Base-by-base conservation (phyloP, 2,113 vertebrate genomes). In the Nerophis lumbriciformis region DNA sequence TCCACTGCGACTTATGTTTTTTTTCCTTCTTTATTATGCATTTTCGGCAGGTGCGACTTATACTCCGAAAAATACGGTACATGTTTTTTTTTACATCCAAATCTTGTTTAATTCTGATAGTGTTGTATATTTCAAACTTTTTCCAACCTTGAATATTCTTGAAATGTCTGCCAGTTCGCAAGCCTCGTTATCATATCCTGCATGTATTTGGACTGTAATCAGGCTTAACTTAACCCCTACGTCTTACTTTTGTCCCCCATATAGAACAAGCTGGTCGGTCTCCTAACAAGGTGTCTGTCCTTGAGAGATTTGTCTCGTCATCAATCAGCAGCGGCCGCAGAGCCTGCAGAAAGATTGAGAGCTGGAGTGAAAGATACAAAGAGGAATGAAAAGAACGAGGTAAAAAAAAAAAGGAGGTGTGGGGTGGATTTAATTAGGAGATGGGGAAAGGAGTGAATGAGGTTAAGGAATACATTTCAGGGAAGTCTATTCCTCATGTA, bases 221-320 rank as follows among this genome's bases (percentile, higher is more conserved):
- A 55, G 28, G 51, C 36, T 54, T 11, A 48, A 6, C 54, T 54
- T 62, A 6, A 28, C 50, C 51, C 53, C 59, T 47, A 50, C 51
- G n/a, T 49, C 62, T 65, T 47, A 8, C 36, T 57, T 75, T 45
- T 45, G 48, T 45, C 68, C 71, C 68, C 54, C 65, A n/a, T 61
- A 76, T 66, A 63, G 70, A 70, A 71, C 63, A 59, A 48, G 51
- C 69, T 68, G 71, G 71, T 65, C 69, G 53, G 76, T 77, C 81
- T 85, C 28, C 76, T 85, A 80, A 80, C 82, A 83, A 75, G 82
- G 63, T 63, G 53, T n/a, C 80, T 76, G 85, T 87, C 85, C 85
- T 85, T 85, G 84, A 73, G 68, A 80, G 75, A 70, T 75, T 71
- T 70, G 69, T 68, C 75, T 84, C 77, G 52, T 85, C 85, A 87